Evolutionary conservation across 2,797 vertebrate genomes (phyloP), one percentile per base, ranked within the genome.

Genomic region (Myotis daubentonii): DNA sequence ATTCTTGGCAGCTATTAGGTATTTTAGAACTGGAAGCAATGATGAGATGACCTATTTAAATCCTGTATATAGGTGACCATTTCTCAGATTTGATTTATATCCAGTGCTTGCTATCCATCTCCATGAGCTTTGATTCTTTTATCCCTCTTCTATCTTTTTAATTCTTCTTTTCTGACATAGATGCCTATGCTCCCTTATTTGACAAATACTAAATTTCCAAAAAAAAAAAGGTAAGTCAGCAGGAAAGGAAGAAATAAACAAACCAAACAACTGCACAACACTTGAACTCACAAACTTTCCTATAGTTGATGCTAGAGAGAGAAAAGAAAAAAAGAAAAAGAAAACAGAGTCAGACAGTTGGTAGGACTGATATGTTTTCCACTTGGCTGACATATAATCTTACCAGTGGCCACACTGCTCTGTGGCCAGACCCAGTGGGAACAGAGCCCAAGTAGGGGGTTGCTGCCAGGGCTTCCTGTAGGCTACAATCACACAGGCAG

Each of bases 1-100:
- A 36, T 82, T 41, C 2, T 76, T n/a, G 60, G 20, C 12, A 66
- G 11, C 8, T 94, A 89, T 84, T 22, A 96, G 49, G 28, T 57
- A 78, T 57, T 84, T 87, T 70, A 74, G 2, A 81, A 70, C 81
- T 47, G 60, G 23, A 91, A 89, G 41, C 25, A 87, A 89, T 36
- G 38, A 6, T 70, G 15, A 93, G 30, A 76, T 74, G 13, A 82
- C 3, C 30, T 55, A 6, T 17, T 80, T 41, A 91, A 87, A 88
- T n/a, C 4, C 6, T 6, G 16, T 28, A 23, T 28, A 33, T 9
- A 33, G 30, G 15, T 53, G 51, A 82, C 2, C 2, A 60, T 74
- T 81, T 81, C 16, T 65, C 55, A 57, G 22, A 70, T 47, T 86
- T 94, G 66, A 55, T 55, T 86, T 91, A 49, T 25, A 57, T 30